These are phyloP conservation scores for Onthophagus taurus DNA, from an alignment of 1,140 invertebrate genomes.

Conservation along the genomic window DNA sequence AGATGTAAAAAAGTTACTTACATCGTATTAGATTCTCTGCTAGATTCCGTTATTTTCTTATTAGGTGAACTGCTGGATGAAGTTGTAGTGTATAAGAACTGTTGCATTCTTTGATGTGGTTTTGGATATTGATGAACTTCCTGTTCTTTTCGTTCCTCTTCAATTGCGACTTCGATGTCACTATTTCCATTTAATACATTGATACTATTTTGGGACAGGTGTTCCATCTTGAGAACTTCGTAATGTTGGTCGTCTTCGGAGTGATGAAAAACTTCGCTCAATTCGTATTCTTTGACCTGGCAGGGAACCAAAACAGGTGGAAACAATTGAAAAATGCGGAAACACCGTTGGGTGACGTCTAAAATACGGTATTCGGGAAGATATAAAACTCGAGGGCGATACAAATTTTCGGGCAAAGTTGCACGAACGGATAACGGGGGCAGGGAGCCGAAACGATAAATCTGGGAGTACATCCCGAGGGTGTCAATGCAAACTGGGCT, in stretches of 20 bases:
- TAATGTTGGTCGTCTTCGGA: slow-evolving; percentile 67
- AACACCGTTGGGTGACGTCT: too few species aligned
- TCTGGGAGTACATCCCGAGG: too few species aligned
- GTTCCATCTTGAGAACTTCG: slow-evolving; percentile 57
- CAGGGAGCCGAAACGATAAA: too few species aligned
- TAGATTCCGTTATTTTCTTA: slow-evolving; percentile 23
- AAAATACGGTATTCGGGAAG: too few species aligned
- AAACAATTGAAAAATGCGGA: too few species aligned
- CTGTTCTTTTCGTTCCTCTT: slow-evolving; percentile 60
- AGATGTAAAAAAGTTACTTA: slow-evolving; percentile 19
- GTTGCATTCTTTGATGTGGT: too few species aligned
- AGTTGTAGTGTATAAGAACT: slow-evolving; percentile 15
- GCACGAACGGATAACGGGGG: too few species aligned
- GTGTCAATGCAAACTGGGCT: too few species aligned
- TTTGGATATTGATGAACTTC: slow-evolving; percentile 38
- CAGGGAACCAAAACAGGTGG: too few species aligned
- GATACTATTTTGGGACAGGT: slow-evolving; percentile 53
- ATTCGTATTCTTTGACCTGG: slow-evolving; percentile 75
- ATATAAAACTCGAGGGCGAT: too few species aligned
- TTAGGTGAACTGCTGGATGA: too few species aligned
- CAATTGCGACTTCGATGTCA: slow-evolving; percentile 67
- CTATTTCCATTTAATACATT: slow-evolving; percentile 58
- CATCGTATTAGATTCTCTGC: slow-evolving; percentile 28
- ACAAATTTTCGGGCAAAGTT: too few species aligned
- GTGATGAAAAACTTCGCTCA: slow-evolving; percentile 76